Conservation (phyloP, 2,113 vertebrate species). For the Eolophus roseicapilla region DNA sequence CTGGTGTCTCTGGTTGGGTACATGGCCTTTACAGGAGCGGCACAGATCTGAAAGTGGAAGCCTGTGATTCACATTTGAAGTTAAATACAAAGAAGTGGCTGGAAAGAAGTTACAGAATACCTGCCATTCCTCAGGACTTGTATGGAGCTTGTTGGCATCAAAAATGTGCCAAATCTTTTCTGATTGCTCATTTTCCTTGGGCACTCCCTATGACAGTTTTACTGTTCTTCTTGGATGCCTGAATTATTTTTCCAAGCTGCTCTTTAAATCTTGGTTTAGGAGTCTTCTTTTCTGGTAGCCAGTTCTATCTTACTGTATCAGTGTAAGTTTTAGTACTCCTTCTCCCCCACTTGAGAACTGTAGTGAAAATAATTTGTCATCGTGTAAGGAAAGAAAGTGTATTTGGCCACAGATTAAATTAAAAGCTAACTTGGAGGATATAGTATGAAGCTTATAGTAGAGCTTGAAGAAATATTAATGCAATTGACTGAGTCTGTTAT, state of each 20-base stretch:
- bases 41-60: background rate
- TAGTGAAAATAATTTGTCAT: background rate
- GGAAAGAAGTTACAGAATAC: background rate
- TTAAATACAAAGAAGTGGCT: background rate
- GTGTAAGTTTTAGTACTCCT: background rate
- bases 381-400: background rate
- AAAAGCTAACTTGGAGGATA: background rate
- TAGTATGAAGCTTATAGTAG: background rate
- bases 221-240: background rate
- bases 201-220: background rate
- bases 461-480: background rate
- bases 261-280: background rate
- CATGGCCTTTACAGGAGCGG: accelerated
- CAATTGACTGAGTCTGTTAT: background rate
- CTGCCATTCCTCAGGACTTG: background rate
- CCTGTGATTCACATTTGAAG: background rate
- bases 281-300: background rate
- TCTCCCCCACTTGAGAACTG: background rate
- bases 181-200: background rate
- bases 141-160: background rate
- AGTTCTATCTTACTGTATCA: background rate
- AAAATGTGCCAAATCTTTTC: background rate
- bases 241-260: background rate
- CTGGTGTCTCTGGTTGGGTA: background rate
- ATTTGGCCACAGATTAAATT: background rate